phyloP scores from a whole-genome alignment of 2,888 invertebrate species.

The Capitulum mitella region DNA sequence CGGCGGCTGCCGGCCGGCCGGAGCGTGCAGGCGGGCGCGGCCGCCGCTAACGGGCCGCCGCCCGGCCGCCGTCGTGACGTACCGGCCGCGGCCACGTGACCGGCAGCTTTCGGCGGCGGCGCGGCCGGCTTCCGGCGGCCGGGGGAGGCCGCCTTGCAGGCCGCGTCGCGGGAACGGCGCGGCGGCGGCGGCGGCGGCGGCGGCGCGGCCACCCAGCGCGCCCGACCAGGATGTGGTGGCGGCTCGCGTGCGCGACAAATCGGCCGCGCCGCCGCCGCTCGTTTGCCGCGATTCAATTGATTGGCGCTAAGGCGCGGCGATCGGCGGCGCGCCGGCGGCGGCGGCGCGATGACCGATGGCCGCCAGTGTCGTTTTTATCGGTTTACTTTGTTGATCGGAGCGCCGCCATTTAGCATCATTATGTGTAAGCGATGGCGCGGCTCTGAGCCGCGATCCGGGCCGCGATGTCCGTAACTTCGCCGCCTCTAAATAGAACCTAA shows the following conservation, averaged over 20 bases:
- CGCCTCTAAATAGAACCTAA: constrained; percentile 14
- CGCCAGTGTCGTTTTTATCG: neutral
- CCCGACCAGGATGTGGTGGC: neutral
- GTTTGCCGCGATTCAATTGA: constrained; percentile 15
- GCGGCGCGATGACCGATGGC: neutral
- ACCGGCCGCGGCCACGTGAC: neutral
- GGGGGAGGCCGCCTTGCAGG: neutral
- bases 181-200: neutral
- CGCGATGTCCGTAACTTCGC: neutral
- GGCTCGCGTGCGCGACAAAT: neutral
- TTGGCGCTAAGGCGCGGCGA: neutral
- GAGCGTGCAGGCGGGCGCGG: neutral
- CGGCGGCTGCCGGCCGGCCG: too few species aligned
- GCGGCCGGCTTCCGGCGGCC: too few species aligned
- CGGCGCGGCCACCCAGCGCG: constrained; percentile 13
- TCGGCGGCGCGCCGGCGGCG: neutral
- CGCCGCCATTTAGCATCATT: constrained; percentile 8
- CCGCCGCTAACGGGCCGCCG: neutral
- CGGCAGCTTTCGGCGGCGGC: neutral
- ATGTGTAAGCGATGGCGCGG: neutral
- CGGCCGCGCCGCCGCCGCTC: neutral
- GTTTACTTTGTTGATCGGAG: constrained; percentile 1
- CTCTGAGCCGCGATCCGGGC: neutral
- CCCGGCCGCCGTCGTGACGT: neutral
- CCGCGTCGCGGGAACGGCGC: neutral